phyloP scores from a whole-genome alignment of 2,113 vertebrate species.

The Rhea pennata region DNA sequence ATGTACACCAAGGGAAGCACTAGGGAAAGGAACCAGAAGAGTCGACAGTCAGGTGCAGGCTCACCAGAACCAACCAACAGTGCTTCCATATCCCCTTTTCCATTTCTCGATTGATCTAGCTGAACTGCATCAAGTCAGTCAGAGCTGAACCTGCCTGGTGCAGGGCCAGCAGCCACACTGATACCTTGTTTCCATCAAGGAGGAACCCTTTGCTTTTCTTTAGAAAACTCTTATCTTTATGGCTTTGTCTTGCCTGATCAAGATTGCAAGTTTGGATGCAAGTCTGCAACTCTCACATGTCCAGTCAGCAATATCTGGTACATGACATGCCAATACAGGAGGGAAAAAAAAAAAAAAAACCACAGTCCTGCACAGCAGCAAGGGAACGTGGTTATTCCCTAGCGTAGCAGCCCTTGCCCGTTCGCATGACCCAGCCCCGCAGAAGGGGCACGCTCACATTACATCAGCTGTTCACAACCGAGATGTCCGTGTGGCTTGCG shows the following conservation, averaged over 20 bases:
- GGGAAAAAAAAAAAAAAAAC: too few relatives aligned
- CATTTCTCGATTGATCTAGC: background rate
- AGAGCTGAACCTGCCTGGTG: background rate
- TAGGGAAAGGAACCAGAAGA: background rate
- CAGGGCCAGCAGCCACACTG: background rate
- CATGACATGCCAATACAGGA: background rate
- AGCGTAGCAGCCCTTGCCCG: rapidly evolving
- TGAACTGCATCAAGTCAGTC: background rate
- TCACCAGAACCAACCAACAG: background rate
- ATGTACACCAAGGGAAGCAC: background rate
- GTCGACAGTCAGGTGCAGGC: background rate
- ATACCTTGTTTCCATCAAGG: background rate
- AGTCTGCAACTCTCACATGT: background rate
- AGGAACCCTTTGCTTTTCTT: background rate
- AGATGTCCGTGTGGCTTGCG: background rate
- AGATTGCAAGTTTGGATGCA: background rate
- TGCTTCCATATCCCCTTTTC: background rate
- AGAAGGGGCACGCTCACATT: rapidly evolving
- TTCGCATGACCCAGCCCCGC: rapidly evolving
- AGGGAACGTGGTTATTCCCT: background rate
- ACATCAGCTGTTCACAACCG: rapidly evolving
- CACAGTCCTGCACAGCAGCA: rapidly evolving
- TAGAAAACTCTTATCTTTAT: background rate
- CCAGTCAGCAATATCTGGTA: background rate
- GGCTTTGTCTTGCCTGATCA: background rate